Evolutionary conservation across 2,797 vertebrate species (phyloP), one percentile per base, ranked within the genome.

Genomic region (Nyctalus aviator): DNA sequence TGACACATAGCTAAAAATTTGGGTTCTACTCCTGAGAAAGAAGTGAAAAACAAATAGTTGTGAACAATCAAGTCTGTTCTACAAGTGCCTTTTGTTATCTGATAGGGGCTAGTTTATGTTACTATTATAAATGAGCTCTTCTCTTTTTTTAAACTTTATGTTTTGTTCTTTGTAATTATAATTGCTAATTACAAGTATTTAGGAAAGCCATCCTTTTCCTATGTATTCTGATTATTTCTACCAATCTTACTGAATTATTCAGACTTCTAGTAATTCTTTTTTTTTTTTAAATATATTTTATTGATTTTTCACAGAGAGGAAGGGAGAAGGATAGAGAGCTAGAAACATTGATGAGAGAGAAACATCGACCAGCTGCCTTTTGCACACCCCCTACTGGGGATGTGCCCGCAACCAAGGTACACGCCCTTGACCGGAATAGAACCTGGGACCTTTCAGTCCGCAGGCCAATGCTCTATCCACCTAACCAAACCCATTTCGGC

Each of bases 61-160:
- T 86, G 27, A 72, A 59, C 18, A 37, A 59, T 8, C 20, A 81
- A 59, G 55, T 30, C 20, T 73, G 25, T 46, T 37, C 53, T 59
- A 73, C 69, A 73, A 85, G 20, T 59, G 44, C 27, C 53, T 53
- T 50, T 83, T 90, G 66, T 72, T 90, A 50, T 53, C 79, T 91
- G 27, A 73, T 41, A 91, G 69, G 57, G 44, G 20, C 50, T 83
- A 75, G 30, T 89, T 79, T 69, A 57, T 44, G 41, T 17, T 75
- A 10, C 46, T 75, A 64, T 41, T 37, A 41, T n/a, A 73, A 81
- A 72, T 59, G 37, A 83, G 25, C 44, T 53, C 46, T 41, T 81
- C 77, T 79, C 44, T 44, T 44, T 64, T 76, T 37, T 27, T 41
- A 66, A 35, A 88, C 17, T 23, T 73, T n/a, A 48, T 20, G 55